A percentile compares a stretch with the other conserved stretches of the same genome.
Evolutionary conservation across 2,113 vertebrate genomes (phyloP).

Genomic region (Fulmarus glacialis): DNA sequence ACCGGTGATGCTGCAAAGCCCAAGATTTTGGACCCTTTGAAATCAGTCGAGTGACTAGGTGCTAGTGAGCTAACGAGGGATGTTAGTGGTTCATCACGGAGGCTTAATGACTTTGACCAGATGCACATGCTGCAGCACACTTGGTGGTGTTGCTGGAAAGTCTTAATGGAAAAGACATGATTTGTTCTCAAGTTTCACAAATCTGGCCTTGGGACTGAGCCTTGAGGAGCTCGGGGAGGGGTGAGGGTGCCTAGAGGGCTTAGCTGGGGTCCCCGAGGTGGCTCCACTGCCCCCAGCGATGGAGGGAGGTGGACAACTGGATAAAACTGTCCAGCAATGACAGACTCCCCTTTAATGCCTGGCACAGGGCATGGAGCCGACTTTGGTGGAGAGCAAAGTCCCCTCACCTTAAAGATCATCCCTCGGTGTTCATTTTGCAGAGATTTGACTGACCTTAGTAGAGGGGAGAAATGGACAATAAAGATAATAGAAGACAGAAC

Average conservation of each 20-base stretch:
- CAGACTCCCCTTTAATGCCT: too few species aligned
- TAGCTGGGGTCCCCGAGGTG: not conserved
- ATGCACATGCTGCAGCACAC: accelerated
- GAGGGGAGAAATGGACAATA: not conserved
- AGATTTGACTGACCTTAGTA: not conserved
- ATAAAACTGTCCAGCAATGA: accelerated
- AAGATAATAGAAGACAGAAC: not conserved
- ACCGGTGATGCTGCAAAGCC: not conserved
- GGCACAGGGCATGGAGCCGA: not conserved
- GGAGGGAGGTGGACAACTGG: not conserved
- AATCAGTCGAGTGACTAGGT: not conserved
- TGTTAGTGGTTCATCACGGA: not conserved
- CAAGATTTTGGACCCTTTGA: not conserved
- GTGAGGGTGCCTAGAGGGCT: not conserved
- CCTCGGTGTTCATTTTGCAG: not conserved
- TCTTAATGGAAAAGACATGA: not conserved
- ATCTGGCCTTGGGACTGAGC: not conserved
- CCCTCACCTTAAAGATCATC: too few species aligned
- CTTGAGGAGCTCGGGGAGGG: not conserved
- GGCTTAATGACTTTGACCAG: not conserved
- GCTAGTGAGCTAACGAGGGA: not conserved
- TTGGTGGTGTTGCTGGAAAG: not conserved
- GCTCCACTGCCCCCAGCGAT: not conserved
- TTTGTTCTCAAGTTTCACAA: not conserved
- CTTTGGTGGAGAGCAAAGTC: not conserved